phyloP scores from a whole-genome alignment of 2,888 invertebrate genomes.

The Tipula confusa region DNA sequence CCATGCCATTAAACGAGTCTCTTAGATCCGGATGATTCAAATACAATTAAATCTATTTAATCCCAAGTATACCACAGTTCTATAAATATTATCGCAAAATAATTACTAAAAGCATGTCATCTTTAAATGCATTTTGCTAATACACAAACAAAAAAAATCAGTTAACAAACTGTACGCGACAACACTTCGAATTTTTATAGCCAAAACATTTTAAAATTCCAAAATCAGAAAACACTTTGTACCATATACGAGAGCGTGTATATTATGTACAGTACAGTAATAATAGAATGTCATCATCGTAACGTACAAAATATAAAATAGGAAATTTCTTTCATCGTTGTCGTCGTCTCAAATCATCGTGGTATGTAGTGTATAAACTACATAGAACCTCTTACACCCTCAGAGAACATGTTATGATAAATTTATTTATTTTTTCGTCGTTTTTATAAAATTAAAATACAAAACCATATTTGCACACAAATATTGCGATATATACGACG shows the following conservation, averaged over 20 bases:
- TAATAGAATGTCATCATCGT: not conserved
- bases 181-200: not conserved
- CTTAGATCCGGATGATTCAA: too few relatives aligned
- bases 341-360: not conserved
- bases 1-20: too few relatives aligned
- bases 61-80: not conserved
- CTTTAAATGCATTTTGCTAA: not conserved
- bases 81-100: not conserved
- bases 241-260: not conserved
- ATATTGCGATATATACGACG: not conserved
- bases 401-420: not conserved
- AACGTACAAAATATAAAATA: not conserved
- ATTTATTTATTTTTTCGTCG: not conserved
- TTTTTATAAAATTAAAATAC: slow-evolving; percentile 13
- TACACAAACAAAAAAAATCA: not conserved
- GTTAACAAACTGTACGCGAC: not conserved
- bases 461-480: slow-evolving; percentile 20
- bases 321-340: not conserved
- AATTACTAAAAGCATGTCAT: not conserved
- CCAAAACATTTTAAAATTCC: not conserved
- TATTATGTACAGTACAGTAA: not conserved
- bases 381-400: not conserved
- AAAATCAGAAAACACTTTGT: not conserved
- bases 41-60: not conserved
- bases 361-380: not conserved